Conservation (phyloP, 2,888 invertebrate genomes). For the Diaphora mendica region DNA sequence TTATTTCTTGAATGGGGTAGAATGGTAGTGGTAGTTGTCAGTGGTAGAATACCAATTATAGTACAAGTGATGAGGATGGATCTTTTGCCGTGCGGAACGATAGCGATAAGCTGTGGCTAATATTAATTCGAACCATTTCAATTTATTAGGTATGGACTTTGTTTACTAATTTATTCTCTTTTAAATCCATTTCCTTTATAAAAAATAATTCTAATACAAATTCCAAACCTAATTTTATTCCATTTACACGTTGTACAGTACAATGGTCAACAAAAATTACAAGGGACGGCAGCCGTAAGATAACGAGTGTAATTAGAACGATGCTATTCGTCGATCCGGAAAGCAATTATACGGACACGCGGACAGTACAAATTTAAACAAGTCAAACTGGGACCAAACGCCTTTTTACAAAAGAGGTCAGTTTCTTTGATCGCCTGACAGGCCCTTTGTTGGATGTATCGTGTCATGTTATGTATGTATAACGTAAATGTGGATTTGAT, state of each 20-base stretch:
- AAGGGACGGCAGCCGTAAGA: slow-evolving; percentile 12
- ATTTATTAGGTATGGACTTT: too few relatives aligned
- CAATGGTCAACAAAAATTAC: slow-evolving; percentile 14
- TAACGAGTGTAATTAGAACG: slow-evolving; percentile 41
- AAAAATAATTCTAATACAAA: neutral
- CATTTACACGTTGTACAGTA: slow-evolving; percentile 7
- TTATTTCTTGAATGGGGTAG: too few relatives aligned
- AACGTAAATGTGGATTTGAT: neutral
- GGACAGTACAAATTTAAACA: slow-evolving; percentile 41
- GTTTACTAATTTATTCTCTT: too few relatives aligned
- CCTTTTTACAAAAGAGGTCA: slow-evolving; percentile 39
- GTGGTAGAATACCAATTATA: too few relatives aligned
- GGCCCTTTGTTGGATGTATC: slow-evolving; percentile 20
- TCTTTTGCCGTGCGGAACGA: too few relatives aligned
- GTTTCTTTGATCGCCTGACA: slow-evolving; percentile 43
- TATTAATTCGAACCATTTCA: too few relatives aligned
- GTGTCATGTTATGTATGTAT: neutral
- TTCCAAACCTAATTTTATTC: slow-evolving; percentile 2
- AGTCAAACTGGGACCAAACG: slow-evolving; percentile 33
- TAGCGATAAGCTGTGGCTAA: too few relatives aligned
- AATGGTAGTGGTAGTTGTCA: too few relatives aligned
- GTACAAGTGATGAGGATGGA: too few relatives aligned
- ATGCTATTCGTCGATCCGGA: slow-evolving; percentile 28
- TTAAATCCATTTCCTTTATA: neutral
- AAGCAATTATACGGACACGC: slow-evolving; percentile 46